These are phyloP conservation scores for Tineola bisselliella DNA, from an alignment of 2,888 invertebrate genomes.

Conservation along the genomic window DNA sequence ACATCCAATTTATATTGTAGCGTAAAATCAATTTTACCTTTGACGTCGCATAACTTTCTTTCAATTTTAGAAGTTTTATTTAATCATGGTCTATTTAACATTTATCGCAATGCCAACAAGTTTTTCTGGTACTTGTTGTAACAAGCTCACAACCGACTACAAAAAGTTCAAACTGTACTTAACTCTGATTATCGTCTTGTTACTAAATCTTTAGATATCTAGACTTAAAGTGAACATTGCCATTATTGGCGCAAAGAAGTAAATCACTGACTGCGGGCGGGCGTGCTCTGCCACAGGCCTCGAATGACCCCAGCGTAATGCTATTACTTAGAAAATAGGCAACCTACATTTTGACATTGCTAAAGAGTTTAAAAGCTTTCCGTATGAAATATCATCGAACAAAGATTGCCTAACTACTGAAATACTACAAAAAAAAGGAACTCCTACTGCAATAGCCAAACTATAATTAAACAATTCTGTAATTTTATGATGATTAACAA, in stretches of 20 bases:
- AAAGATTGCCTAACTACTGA: background rate
- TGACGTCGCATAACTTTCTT: slow-evolving; percentile 27
- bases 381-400: background rate
- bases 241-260: slow-evolving; percentile 22
- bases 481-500: background rate
- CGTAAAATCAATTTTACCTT: slow-evolving; percentile 40
- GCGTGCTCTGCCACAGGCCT: slow-evolving; percentile 22
- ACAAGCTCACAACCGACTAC: background rate
- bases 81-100: slow-evolving; percentile 34
- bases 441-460: background rate
- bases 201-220: slow-evolving; percentile 3
- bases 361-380: slow-evolving; percentile 8
- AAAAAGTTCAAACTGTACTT: background rate
- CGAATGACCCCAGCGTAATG: background rate
- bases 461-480: background rate
- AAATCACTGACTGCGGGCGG: slow-evolving; percentile 21
- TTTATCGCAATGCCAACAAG: slow-evolving; percentile 20
- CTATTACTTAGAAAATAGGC: slow-evolving; percentile 7
- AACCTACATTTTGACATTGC: slow-evolving; percentile 7
- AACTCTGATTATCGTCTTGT: slow-evolving; percentile 3
- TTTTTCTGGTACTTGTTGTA: background rate
- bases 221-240: slow-evolving; percentile 3
- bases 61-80: slow-evolving; percentile 20
- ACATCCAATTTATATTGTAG: slow-evolving; percentile 30
- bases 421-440: background rate